Conservation (phyloP, 2,113 vertebrate genomes). For the Zosterops lateralis region DNA sequence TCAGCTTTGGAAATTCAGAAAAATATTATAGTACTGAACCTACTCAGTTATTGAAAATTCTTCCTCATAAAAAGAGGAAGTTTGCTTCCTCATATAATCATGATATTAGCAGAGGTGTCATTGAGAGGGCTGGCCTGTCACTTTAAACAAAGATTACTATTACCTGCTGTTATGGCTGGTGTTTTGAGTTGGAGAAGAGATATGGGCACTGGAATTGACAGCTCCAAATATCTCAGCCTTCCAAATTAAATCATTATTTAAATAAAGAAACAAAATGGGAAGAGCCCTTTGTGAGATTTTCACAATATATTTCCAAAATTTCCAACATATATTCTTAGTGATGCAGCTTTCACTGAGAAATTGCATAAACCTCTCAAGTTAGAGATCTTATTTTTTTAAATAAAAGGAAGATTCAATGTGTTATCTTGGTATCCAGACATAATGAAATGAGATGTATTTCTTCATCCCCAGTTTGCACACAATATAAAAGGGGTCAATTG, state of each 20-base stretch:
- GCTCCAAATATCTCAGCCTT: not conserved
- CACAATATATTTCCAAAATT: not conserved
- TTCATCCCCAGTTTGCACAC: not conserved
- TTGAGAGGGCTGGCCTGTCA: not conserved
- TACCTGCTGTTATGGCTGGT: not conserved
- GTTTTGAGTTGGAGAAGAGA: not conserved
- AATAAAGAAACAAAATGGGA: not conserved
- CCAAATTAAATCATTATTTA: not conserved
- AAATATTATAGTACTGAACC: not conserved
- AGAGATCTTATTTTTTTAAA: not conserved
- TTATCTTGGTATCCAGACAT: not conserved
- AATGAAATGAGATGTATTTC: not conserved
- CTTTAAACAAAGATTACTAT: not conserved
- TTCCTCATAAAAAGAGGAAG: not conserved
- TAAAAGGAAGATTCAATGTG: not conserved
- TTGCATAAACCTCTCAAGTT: not conserved
- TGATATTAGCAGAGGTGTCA: not conserved
- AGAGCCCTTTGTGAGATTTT: not conserved
- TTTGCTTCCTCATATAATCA: not conserved
- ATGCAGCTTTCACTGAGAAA: not conserved
- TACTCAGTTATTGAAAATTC: not conserved
- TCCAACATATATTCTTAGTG: not conserved
- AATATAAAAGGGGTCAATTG: not conserved
- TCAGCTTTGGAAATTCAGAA: not conserved
- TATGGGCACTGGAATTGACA: not conserved